phyloP scores from a whole-genome alignment of 2,888 invertebrate genomes.

The Ischnus inquisitorius region DNA sequence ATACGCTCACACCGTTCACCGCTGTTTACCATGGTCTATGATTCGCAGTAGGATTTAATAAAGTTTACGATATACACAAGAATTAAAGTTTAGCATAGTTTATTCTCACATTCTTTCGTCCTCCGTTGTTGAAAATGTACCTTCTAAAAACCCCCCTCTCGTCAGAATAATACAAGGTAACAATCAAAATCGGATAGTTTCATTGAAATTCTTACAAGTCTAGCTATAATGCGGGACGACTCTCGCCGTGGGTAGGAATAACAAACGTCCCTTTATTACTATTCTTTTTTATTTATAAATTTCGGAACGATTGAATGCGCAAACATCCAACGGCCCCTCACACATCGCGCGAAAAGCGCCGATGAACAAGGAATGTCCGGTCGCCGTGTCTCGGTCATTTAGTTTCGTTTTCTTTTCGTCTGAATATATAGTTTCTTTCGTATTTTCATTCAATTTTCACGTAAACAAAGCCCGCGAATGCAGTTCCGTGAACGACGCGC shows the following conservation, averaged over 20 bases:
- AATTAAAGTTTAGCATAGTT: constrained; percentile 62
- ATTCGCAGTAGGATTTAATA: constrained; percentile 63
- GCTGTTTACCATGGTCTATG: constrained; percentile 44
- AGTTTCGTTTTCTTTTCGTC: constrained; percentile 28
- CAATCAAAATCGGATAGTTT: constrained; percentile 54
- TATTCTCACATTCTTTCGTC: constrained; percentile 35
- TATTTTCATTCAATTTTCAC: neutral
- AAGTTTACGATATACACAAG: constrained; percentile 66
- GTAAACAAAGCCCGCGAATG: neutral
- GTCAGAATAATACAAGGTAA: constrained; percentile 58
- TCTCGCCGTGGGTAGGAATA: neutral
- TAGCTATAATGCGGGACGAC: constrained; percentile 28
- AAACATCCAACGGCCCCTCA: neutral
- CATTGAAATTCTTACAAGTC: constrained; percentile 21
- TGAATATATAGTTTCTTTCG: constrained; percentile 8
- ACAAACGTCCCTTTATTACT: constrained; percentile 19
- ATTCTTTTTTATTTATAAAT: constrained; percentile 26
- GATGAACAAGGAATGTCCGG: constrained; percentile 8
- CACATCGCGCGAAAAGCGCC: constrained; percentile 6
- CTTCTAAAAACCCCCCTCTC: constrained; percentile 7
- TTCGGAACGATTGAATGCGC: neutral
- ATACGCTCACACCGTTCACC: constrained; percentile 27
- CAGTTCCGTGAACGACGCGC: neutral
- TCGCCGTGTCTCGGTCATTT: constrained; percentile 45
- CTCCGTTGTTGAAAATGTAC: constrained; percentile 3